phyloP scores from a whole-genome alignment of 2,113 vertebrate genomes.

The Nibea coibor region DNA sequence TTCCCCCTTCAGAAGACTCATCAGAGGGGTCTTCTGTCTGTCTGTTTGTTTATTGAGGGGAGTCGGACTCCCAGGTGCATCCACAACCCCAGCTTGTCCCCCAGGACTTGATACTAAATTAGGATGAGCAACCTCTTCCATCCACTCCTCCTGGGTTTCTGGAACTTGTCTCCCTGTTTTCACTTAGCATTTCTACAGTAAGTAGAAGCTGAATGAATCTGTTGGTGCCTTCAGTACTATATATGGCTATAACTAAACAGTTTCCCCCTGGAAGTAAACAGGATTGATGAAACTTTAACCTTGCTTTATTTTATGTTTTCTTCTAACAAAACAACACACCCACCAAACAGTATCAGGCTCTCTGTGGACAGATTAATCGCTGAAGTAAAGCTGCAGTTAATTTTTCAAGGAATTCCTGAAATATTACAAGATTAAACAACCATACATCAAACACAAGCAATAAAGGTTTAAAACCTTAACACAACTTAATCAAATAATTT shows the following conservation, averaged over 20 bases:
- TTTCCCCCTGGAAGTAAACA: background rate
- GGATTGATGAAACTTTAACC: background rate
- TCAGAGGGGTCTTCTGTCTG: constrained; percentile 6
- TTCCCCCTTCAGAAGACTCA: constrained; percentile 5
- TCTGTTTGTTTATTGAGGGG: constrained; percentile 10
- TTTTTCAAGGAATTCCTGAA: background rate
- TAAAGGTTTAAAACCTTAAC: background rate
- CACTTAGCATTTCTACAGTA: constrained; percentile 7
- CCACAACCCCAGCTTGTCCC: background rate
- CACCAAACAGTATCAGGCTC: background rate
- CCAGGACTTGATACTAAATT: background rate
- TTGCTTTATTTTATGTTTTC: background rate
- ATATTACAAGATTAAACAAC: background rate
- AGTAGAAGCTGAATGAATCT: background rate
- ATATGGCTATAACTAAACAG: background rate
- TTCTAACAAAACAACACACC: background rate
- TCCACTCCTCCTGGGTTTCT: background rate
- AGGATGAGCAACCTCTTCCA: background rate
- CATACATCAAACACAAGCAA: background rate
- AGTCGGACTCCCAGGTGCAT: constrained; percentile 3
- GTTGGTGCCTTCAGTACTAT: background rate
- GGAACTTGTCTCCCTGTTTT: background rate
- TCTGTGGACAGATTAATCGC: background rate
- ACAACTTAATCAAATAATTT: background rate
- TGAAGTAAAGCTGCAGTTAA: background rate